phyloP scores from a whole-genome alignment of 2,113 vertebrate genomes.

The Conger conger region DNA sequence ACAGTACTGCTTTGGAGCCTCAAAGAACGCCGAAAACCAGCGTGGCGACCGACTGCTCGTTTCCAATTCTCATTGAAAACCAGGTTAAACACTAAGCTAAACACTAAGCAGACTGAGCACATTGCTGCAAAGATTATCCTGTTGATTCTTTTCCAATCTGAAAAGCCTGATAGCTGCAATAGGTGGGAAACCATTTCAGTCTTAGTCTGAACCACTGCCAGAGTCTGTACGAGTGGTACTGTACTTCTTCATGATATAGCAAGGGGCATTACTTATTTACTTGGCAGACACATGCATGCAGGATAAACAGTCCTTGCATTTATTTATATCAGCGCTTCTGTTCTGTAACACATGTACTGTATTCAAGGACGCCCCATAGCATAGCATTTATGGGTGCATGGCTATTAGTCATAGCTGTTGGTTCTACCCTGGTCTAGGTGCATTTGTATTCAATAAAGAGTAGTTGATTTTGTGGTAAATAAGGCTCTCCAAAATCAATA shows the following conservation, averaged over 20 bases:
- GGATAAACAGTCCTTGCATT: not conserved
- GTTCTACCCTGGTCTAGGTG: not conserved
- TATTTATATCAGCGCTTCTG: not conserved
- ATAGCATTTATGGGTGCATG: not conserved
- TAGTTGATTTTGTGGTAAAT: not conserved
- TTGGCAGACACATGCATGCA: not conserved
- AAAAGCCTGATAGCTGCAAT: slow-evolving; percentile 10
- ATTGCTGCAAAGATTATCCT: slow-evolving; percentile 18
- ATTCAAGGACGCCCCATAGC: not conserved
- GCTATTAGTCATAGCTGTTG: not conserved
- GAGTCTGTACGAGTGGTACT: not conserved
- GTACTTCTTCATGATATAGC: not conserved
- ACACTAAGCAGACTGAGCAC: not conserved
- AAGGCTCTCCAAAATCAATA: not conserved
- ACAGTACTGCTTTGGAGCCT: not conserved
- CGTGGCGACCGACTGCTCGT: not conserved
- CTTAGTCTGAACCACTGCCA: not conserved
- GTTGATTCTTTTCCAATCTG: slow-evolving; percentile 19
- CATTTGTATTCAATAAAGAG: not conserved
- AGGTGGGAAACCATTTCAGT: not conserved
- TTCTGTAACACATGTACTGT: not conserved
- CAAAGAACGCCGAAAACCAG: not conserved
- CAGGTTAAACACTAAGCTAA: not conserved
- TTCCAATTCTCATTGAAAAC: not conserved
- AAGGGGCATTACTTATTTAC: not conserved